Evolutionary conservation across 2,797 vertebrate species (phyloP), one percentile per base, ranked within the genome.

Genomic region (Gorsachius magnificus): DNA sequence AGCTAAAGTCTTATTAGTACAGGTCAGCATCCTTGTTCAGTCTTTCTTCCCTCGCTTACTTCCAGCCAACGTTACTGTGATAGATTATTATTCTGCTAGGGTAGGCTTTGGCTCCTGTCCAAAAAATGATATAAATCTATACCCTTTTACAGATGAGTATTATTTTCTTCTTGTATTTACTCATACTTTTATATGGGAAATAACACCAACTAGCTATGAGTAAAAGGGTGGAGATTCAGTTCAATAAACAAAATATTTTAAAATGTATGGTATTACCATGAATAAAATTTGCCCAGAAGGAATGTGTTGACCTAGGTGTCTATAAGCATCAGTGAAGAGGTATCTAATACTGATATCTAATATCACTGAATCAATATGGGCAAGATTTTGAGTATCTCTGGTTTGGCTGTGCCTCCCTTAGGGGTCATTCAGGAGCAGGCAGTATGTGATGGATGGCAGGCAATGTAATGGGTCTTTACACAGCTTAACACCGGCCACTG

Each of bases 81-180:
- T n/a, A 93, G 69, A 94, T 95, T 87, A 85, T 70, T 69, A 64
- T 93, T 74, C 72, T 89, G 66, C 57, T 57, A 86, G 38, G 68
- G 72, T 33, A 94, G 84, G 24, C 56, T 93, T 86, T 91, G 80
- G 64, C 25, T 51, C 11, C 18, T 66, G 54, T 84, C 85, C 90
- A 93, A 96, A 96, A 69, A 43, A 48, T 38, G 2, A 36, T 76
- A 91, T 54, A 95, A 97, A 95, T 82, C 77, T 86, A 29, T 77
- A 91, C 6, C 2, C 4, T 89, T 95, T 81, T 89, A 89, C 31
- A 78, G 53, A 90, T 56, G 7, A 85, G 6, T 50, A 86, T 77
- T 79, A 58, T 51, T 89, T 93, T 66, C 43, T 74, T 87, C 64
- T 87, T 89, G n/a, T 6, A 79, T 61, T 92, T 88, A 61, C 35